These are phyloP conservation scores for Dreissena polymorpha DNA, from an alignment of 1,140 invertebrate genomes.

Conservation along the genomic window DNA sequence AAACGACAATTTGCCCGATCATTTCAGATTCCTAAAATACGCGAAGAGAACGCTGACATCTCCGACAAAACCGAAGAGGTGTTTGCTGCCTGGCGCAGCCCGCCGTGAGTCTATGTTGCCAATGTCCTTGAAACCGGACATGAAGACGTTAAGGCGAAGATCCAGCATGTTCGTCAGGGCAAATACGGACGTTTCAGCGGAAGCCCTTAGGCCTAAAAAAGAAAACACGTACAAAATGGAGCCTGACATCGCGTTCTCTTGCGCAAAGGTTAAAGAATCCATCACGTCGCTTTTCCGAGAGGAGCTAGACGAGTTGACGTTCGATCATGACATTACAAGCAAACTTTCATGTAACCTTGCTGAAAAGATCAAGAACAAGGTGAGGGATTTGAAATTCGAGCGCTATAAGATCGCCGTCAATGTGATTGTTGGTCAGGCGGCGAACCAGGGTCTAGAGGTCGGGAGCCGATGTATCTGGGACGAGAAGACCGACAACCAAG, in stretches of 20 bases:
- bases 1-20: no score
- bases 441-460: constrained; percentile 62
- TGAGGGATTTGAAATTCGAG: constrained; percentile 58
- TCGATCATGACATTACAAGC: constrained; percentile 28
- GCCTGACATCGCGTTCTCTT: constrained; percentile 50
- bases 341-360: constrained; percentile 31
- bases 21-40: no score
- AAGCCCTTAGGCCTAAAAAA: constrained; percentile 28
- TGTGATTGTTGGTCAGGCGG: constrained; percentile 62
- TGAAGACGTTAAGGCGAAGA: no score
- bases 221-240: constrained; percentile 63
- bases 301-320: constrained; percentile 23
- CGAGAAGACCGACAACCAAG: constrained; percentile 58
- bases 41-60: no score
- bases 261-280: constrained; percentile 21
- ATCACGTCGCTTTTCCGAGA: constrained; percentile 37
- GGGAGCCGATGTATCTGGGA: constrained; percentile 70
- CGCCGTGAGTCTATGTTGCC: no score
- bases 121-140: no score
- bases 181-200: constrained; percentile 45
- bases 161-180: constrained; percentile 19
- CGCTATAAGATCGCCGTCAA: constrained; percentile 66
- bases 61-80: no score
- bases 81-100: no score
- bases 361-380: constrained; percentile 55